Base-by-base conservation (phyloP, 2,797 vertebrate species). In the Diplodus puntazzo region DNA sequence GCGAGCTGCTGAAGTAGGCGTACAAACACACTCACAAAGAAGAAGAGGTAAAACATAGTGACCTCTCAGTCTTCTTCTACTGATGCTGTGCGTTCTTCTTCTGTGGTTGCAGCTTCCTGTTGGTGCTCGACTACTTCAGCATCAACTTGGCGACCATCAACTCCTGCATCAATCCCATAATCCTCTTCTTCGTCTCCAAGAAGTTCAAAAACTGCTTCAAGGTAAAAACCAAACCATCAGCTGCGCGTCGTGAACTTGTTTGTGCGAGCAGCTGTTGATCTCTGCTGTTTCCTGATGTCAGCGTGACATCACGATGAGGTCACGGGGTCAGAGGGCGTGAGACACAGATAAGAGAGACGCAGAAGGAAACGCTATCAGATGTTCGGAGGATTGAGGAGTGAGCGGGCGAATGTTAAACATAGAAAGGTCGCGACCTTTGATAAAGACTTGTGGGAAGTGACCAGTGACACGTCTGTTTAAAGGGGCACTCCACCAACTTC, bases 141-240 rank as follows among this genome's bases (percentile, higher is more conserved):
- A 96, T 97, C 77, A 99, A 98, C 89, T 89, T 99, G 92, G 97
- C 97, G 18, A 98, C 97, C 53, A 95, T 98, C 93, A 99, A 99
- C 92, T 99, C 98, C 77, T 99, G 98, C 91, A 99, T 98, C 95
- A 99, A 99, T 64, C 98, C 97, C 80, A 98, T 99, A 84, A 97
- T 98, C 82, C 97, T 99, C 67, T 98, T 95, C 93, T 96, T 97
- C 48, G 97, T 98, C 89, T 99, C 97, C 96, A 99, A 97, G 96
- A 99, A 97, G 88, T 99, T 98, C 92, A 99, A 98, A 92, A 98
- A 96, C 83, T 98, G 97, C 85, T 98, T 99, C 90, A 97, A 97
- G 97, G 98, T 99, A 96, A 95, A 25, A 78, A 43, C 1, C 1
- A 1, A 43, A 20, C 3, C 0, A 25, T 3, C 0, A n/a, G 18